Percentiles rank a stretch among this genome's conserved stretches.
Conservation (phyloP, 2,797 vertebrate genomes). For the Telmatherina bonti region DNA sequence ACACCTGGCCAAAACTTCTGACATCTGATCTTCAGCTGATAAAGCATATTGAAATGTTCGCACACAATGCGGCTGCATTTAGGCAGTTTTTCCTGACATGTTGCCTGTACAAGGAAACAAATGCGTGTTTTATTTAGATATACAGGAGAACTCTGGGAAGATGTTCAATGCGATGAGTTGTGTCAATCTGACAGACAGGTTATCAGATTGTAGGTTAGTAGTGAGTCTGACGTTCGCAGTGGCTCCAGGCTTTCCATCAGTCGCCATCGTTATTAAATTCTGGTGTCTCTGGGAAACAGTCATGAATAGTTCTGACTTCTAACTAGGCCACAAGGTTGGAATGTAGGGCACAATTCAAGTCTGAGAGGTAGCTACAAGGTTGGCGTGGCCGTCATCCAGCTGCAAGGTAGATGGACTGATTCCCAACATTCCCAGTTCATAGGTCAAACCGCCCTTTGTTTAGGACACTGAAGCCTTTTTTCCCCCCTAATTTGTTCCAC, state of each 20-base stretch:
- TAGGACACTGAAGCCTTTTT: too few relatives aligned
- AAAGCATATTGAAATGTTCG: too few relatives aligned
- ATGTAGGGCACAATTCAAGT: slow-evolving; percentile 37
- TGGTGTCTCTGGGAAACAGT: slow-evolving; percentile 40
- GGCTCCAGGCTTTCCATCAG: slow-evolving; percentile 27
- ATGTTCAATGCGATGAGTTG: slow-evolving; percentile 10
- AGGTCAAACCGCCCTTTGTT: neutral
- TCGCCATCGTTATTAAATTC: slow-evolving; percentile 37
- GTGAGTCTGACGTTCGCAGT: slow-evolving; percentile 5
- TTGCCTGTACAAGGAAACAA: too few relatives aligned
- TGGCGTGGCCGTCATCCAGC: too few relatives aligned
- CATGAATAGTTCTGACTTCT: slow-evolving; percentile 9
- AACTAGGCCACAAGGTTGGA: slow-evolving; percentile 46
- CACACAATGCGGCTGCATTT: too few relatives aligned
- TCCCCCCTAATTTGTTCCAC: too few relatives aligned
- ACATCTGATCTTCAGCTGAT: too few relatives aligned
- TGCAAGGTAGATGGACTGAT: too few relatives aligned
- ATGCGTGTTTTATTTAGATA: too few relatives aligned
- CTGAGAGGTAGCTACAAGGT: neutral
- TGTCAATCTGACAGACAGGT: slow-evolving; percentile 21
- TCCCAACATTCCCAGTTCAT: neutral
- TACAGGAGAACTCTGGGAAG: neutral
- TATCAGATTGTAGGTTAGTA: slow-evolving; percentile 36
- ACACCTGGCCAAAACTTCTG: too few relatives aligned
- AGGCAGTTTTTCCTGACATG: too few relatives aligned